phyloP scores from a whole-genome alignment of 1,140 invertebrate species.

The Rhagoletis pomonella region DNA sequence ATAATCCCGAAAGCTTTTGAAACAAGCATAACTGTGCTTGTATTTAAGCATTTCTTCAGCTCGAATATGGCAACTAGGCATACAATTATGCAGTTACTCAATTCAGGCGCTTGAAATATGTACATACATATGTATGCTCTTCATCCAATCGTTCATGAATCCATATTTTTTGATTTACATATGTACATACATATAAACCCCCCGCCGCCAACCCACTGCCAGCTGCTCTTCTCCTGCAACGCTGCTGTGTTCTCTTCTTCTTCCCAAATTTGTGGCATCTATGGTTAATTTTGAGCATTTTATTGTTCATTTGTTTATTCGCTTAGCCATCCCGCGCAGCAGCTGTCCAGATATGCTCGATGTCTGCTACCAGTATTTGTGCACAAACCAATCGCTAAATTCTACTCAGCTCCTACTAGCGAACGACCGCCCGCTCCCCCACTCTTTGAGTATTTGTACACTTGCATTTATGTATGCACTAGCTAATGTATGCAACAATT shows the following conservation, averaged over 20 bases:
- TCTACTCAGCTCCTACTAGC: too few species aligned
- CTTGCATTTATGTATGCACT: neutral
- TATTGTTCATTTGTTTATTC: slow-evolving; percentile 17
- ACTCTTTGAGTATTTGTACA: neutral
- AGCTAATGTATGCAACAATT: neutral
- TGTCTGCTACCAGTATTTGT: neutral
- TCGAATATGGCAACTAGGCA: neutral
- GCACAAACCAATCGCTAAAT: neutral
- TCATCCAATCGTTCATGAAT: neutral
- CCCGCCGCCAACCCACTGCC: neutral
- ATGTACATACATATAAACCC: too few species aligned
- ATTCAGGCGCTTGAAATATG: neutral
- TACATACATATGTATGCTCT: neutral
- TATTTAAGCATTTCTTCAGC: neutral
- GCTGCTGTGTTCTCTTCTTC: neutral
- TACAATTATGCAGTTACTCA: neutral
- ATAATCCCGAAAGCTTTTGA: too few species aligned
- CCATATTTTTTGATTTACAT: neutral
- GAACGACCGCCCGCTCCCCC: neutral
- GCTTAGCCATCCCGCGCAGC: neutral
- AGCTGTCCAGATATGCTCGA: neutral
- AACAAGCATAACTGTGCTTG: neutral
- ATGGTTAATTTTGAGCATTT: neutral
- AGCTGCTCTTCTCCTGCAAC: neutral
- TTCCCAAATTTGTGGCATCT: neutral